Percentiles rank a stretch among this genome's conserved stretches.
phyloP scores from a whole-genome alignment of 2,797 vertebrate genomes.

The Hippocampus kuda region DNA sequence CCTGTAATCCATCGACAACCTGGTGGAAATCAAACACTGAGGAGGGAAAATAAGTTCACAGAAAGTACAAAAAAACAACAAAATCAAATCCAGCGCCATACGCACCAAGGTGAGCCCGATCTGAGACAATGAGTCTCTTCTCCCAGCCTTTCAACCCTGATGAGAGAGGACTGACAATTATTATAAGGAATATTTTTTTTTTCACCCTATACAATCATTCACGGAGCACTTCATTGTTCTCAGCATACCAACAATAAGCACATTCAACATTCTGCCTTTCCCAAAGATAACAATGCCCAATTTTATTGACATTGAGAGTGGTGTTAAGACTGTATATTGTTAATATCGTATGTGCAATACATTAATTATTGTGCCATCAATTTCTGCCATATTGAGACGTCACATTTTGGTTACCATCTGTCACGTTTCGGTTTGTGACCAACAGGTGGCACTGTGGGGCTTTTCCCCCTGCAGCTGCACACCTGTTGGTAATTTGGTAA shows the following conservation, averaged over 20 bases:
- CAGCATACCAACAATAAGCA: neutral
- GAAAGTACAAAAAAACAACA: neutral
- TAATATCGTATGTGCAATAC: no score
- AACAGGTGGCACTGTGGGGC: no score
- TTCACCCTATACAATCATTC: neutral
- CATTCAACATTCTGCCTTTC: neutral
- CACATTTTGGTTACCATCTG: neutral
- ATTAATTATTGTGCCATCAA: neutral
- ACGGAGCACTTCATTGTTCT: neutral
- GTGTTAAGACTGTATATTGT: neutral
- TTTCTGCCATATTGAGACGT: neutral
- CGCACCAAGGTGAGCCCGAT: conserved; percentile 93
- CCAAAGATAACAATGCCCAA: neutral
- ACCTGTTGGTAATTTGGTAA: no score
- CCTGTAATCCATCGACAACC: conserved; percentile 91
- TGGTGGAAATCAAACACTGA: conserved; percentile 98
- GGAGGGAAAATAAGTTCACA: conserved; percentile 17
- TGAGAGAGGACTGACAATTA: conserved; percentile 2
- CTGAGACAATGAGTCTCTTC: conserved; percentile 91
- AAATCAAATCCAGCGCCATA: conserved; percentile 3
- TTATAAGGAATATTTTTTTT: no score
- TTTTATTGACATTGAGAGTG: neutral
- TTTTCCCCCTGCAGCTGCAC: no score
- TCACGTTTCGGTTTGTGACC: no score
- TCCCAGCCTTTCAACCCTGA: conserved; percentile 96